Conservation (phyloP, 2,113 vertebrate species). For the Gambusia affinis region DNA sequence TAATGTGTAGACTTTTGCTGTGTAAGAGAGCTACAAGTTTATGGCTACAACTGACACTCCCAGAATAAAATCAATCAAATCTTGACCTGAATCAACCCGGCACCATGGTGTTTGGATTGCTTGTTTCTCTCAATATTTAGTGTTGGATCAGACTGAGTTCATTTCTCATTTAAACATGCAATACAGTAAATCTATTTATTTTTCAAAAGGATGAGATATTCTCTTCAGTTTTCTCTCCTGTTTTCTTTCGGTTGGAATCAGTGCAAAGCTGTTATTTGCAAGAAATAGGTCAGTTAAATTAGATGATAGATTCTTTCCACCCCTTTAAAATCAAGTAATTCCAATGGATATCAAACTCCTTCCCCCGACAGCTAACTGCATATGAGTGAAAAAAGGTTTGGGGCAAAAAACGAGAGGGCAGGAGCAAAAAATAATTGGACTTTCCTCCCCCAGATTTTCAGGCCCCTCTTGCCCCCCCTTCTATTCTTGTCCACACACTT, state of each 20-base stretch:
- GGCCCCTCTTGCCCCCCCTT: constrained; percentile 29
- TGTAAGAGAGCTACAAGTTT: too few species aligned
- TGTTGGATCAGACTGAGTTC: neutral
- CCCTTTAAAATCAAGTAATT: constrained; percentile 25
- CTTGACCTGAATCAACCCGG: neutral
- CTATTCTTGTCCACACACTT: constrained; percentile 72
- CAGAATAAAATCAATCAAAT: neutral
- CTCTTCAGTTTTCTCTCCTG: neutral
- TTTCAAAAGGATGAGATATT: neutral
- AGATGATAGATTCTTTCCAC: constrained; percentile 37
- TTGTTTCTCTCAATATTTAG: too few species aligned
- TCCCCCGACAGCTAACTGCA: constrained; percentile 65
- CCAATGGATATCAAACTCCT: constrained; percentile 45
- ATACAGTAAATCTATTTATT: constrained; percentile 5
- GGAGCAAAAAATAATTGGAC: constrained; percentile 81
- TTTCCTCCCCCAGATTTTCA: constrained; percentile 62
- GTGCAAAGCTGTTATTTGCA: neutral
- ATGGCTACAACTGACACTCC: neutral
- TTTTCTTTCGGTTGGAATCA: neutral
- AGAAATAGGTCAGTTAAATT: constrained; percentile 39
- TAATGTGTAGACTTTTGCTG: too few species aligned
- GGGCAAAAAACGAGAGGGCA: constrained; percentile 70
- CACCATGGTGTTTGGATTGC: too few species aligned
- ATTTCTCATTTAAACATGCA: neutral
- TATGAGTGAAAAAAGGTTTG: constrained; percentile 71